Evolutionary conservation across 2,888 invertebrate genomes (phyloP).

Genomic region (Sthenelais limicola): DNA sequence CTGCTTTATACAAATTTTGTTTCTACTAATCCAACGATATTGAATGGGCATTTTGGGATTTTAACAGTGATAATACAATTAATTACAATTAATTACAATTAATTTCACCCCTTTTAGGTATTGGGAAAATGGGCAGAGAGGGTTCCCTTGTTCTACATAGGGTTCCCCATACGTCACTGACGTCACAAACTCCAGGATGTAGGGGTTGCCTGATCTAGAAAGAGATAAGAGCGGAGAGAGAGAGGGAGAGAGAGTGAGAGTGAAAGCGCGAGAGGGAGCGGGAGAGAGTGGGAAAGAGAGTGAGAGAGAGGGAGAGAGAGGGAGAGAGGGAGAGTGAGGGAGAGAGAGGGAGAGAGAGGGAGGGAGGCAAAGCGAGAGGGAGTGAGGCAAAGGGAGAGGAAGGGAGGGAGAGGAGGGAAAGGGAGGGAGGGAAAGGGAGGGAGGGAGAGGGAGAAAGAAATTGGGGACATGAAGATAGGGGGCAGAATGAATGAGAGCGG

Average conservation of each 20-base stretch:
- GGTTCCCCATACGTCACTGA: no score
- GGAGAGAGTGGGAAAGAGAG: background rate
- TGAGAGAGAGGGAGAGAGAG: background rate
- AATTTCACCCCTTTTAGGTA: no score
- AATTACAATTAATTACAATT: no score
- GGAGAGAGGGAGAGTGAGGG: background rate
- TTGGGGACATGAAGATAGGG: background rate
- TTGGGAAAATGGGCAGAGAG: no score
- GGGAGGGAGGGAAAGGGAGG: background rate
- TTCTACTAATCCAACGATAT: no score
- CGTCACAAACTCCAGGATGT: no score
- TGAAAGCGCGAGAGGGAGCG: slow-evolving; percentile 14
- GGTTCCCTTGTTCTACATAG: no score
- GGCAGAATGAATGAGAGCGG: background rate
- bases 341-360: background rate
- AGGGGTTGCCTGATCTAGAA: background rate
- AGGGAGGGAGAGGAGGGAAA: background rate
- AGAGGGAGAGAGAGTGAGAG: background rate
- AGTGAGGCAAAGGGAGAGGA: background rate
- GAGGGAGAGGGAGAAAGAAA: background rate
- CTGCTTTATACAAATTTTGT: no score
- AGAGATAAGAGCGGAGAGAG: background rate
- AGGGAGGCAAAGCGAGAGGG: background rate
- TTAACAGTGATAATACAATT: no score
- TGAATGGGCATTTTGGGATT: no score